Conservation (phyloP, 1,140 invertebrate genomes). For the Conopomorpha cramerella region DNA sequence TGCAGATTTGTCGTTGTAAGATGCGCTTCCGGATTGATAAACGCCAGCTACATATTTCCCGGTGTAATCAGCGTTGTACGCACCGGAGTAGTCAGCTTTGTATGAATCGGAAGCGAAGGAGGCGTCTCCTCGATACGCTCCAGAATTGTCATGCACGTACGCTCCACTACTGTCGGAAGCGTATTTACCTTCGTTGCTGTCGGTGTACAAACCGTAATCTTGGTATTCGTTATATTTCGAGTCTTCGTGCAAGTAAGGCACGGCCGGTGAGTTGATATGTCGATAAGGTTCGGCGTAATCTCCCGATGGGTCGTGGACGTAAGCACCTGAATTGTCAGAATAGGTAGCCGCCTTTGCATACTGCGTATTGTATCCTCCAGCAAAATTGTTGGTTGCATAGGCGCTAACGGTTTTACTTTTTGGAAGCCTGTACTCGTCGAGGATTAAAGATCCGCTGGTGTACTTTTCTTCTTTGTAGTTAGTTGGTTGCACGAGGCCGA, state of each 20-base stretch:
- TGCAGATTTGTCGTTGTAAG: slow-evolving; percentile 1
- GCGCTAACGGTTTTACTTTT: slow-evolving; percentile 5
- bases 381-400: background rate
- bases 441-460: slow-evolving; percentile 37
- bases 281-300: slow-evolving; percentile 39
- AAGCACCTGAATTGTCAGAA: slow-evolving; percentile 29
- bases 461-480: slow-evolving; percentile 28
- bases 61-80: slow-evolving; percentile 18
- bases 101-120: slow-evolving; percentile 19
- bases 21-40: slow-evolving; percentile 11
- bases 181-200: slow-evolving; percentile 10
- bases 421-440: slow-evolving; percentile 39
- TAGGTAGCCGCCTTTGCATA: slow-evolving; percentile 4
- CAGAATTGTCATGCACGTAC: slow-evolving; percentile 31
- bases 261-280: slow-evolving; percentile 24
- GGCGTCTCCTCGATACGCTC: slow-evolving; percentile 23
- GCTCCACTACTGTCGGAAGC: slow-evolving; percentile 16
- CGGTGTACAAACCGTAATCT: slow-evolving; percentile 14
- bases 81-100: slow-evolving; percentile 11
- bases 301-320: slow-evolving; percentile 44
- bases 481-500: slow-evolving; percentile 25
- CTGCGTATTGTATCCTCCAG: slow-evolving; percentile 2
- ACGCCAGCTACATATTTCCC: slow-evolving; percentile 21
- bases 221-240: slow-evolving; percentile 17
- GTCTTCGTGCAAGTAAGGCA: slow-evolving; percentile 27